Percentiles rank a stretch among this genome's conserved stretches.
Conservation (phyloP, 37 sponge, comb jelly and placozoan species). For the Axinella damicornis region DNA sequence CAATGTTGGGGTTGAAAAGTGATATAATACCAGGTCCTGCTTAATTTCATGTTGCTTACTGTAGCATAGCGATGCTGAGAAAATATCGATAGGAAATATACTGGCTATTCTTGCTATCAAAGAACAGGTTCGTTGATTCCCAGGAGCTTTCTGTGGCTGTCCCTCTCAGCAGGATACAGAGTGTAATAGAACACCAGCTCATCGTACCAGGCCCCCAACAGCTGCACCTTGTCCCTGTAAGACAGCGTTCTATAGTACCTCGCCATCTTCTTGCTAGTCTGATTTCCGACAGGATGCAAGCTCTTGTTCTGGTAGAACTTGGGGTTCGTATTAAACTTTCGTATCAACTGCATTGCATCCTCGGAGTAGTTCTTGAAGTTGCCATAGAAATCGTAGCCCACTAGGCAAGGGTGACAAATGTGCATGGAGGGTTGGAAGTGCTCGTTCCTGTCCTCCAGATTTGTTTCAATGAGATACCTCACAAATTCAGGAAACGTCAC, state of each 20-base stretch:
- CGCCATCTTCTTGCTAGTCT: constrained; percentile 5
- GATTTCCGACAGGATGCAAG: constrained; percentile 8
- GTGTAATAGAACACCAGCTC: constrained; percentile 58
- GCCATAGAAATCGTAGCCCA: constrained; percentile 57
- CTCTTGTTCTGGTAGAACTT: constrained; percentile 37
- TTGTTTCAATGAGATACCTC: constrained; percentile 11
- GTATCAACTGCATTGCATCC: constrained; percentile 20
- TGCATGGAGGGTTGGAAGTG: constrained; percentile 59
- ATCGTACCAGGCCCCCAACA: constrained; percentile 35
- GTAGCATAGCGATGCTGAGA: too few relatives aligned
- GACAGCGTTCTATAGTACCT: constrained; percentile 20
- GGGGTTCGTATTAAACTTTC: constrained; percentile 42
- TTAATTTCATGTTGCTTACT: too few relatives aligned
- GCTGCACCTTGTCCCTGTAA: constrained; percentile 31
- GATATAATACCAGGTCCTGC: too few relatives aligned
- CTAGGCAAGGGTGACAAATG: constrained; percentile 65
- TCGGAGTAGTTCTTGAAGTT: constrained; percentile 44
- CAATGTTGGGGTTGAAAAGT: too few relatives aligned
- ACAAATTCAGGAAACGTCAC: constrained; percentile 53
- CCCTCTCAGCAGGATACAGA: constrained; percentile 42
- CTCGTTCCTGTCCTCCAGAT: constrained; percentile 17
- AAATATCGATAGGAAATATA: too few relatives aligned
- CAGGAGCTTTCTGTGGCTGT: constrained; percentile 17
- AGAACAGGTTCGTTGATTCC: constrained; percentile 15
- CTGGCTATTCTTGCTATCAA: too few relatives aligned